These are phyloP conservation scores for Alligator sinensis DNA, from an alignment of 2,113 vertebrate species.

Conservation along the genomic window DNA sequence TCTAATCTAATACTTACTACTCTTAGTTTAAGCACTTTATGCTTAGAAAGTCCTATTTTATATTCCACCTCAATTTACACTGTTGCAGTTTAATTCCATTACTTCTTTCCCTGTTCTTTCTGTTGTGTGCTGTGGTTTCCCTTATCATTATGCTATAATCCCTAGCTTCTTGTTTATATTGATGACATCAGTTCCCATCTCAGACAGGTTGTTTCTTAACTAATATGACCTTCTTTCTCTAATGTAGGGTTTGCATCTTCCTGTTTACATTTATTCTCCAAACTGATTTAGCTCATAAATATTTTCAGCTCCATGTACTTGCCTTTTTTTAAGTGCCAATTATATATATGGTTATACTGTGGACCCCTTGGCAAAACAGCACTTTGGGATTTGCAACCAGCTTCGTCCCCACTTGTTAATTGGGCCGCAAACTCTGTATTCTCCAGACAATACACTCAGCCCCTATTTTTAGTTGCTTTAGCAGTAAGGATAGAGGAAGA, in stretches of 20 bases:
- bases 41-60: too few relatives aligned
- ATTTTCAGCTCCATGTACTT: not conserved
- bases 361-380: not conserved
- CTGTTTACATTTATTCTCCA: not conserved
- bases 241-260: not conserved
- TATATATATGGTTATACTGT: not conserved
- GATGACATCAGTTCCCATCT: not conserved
- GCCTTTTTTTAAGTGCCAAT: accelerated
- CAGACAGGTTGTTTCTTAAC: not conserved
- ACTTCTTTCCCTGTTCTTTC: too few relatives aligned
- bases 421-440: not conserved
- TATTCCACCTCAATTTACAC: too few relatives aligned
- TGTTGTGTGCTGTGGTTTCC: not conserved
- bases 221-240: not conserved
- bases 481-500: not conserved
- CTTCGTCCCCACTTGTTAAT: not conserved
- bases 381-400: accelerated
- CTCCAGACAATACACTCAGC: not conserved
- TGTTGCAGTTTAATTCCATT: too few relatives aligned
- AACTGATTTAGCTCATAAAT: not conserved
- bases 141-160: not conserved
- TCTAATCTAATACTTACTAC: too few relatives aligned
- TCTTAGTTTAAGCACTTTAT: too few relatives aligned
- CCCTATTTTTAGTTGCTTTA: not conserved
- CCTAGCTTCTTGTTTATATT: not conserved